Evolutionary conservation across 1,140 invertebrate genomes (phyloP), one percentile per base, ranked within the genome.

Genomic region (Camponotus vicinus): DNA sequence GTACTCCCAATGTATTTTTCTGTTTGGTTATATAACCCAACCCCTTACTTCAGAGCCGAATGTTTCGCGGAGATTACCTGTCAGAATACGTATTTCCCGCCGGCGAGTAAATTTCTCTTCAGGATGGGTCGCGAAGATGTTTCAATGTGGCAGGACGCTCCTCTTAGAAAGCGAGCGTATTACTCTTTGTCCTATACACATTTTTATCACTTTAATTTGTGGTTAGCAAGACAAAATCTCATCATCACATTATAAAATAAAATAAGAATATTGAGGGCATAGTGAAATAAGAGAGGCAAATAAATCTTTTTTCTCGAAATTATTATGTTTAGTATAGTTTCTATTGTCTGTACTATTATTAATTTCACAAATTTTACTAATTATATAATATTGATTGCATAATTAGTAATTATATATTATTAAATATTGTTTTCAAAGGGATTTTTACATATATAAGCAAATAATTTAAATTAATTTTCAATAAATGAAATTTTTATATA

Each of bases 61-160:
- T 91, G 69, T 86, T 86, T 80, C 83, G 78, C 79, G 40, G 70
- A 90, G 89, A 91, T 91, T 88, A 90, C 83, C 89, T 88, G 89
- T 84, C 89, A 86, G 73, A 85, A 88, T 90, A 84, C 73, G 67
- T 86, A 77, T 90, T 86, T 79, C 67, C 66, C 49, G 52, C 18
- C 52, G 67, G 55, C 57, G 18, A 79, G 66, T 76, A 87, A 90
- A 85, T 90, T 88, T 71, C 61, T 69, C 83, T 78, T 34, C 40
- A 11, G 18, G 8, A n/a, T 80, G 18, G 8, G 18, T 13, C 18
- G 40, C 32, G 59, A 86, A 86, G 69, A 82, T 70, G 45, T 66
- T 86, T 78, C 83, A 71, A 85, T 78, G 82, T 63, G 3, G 8
- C 21, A 52, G 9, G 66, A 69, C 55, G 18, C 37, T 69, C 42